A percentile compares a stretch with the other conserved stretches of the same genome.
Evolutionary conservation across 1,140 invertebrate genomes (phyloP).

Genomic region (Chelonus insularis): DNA sequence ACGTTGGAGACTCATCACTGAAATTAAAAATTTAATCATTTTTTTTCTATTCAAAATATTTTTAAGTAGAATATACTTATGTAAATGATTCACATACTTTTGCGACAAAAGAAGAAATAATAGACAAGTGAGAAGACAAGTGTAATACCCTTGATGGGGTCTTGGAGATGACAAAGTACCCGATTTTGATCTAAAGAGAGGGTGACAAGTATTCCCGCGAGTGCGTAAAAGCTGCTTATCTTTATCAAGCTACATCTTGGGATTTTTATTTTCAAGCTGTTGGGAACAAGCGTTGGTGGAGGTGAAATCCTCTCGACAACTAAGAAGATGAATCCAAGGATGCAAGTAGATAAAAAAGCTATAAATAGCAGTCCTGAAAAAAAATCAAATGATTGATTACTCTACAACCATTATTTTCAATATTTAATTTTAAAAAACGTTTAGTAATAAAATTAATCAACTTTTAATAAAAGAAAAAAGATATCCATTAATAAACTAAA

Average conservation of each 20-base stretch:
- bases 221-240: constrained; percentile 47
- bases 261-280: constrained; percentile 47
- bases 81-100: too few species aligned
- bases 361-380: constrained; percentile 46
- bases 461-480: too few species aligned
- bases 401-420: constrained; percentile 1
- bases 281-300: constrained; percentile 48
- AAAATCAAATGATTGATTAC: not conserved
- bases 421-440: too few species aligned
- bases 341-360: constrained; percentile 39
- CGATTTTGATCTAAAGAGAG: constrained; percentile 54
- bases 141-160: constrained; percentile 64
- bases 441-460: too few species aligned
- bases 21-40: constrained; percentile 34
- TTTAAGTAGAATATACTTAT: not conserved
- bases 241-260: constrained; percentile 45
- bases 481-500: too few species aligned
- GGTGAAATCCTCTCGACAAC: constrained; percentile 45
- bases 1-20: constrained; percentile 65
- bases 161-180: constrained; percentile 66
- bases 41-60: not conserved
- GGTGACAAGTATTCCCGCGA: constrained; percentile 47
- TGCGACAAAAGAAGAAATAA: constrained; percentile 66
- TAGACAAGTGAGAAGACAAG: constrained; percentile 64
- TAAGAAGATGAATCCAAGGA: constrained; percentile 42